Evolutionary conservation across 2,797 vertebrate genomes (phyloP).

Genomic region (Mionectes olivaceus): DNA sequence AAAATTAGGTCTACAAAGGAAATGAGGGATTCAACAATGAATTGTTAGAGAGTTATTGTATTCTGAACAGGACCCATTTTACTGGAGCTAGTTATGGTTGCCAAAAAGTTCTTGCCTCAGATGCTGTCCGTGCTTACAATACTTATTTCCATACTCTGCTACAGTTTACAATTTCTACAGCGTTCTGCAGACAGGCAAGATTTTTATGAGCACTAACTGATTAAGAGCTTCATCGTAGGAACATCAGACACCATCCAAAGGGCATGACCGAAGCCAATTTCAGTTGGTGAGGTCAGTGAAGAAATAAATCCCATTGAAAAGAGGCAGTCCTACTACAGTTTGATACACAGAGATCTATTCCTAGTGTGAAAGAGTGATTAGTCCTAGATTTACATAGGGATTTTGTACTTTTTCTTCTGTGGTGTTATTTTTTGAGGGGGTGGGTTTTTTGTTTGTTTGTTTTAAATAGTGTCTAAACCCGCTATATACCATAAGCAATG

Average conservation of each 20-base stretch:
- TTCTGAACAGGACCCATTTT: constrained; percentile 60
- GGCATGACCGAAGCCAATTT: not conserved
- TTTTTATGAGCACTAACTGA: not conserved
- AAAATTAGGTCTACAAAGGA: constrained; percentile 55
- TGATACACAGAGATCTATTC: not conserved
- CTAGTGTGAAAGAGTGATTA: not conserved
- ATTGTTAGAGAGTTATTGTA: constrained; percentile 36
- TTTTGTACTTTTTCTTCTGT: not conserved
- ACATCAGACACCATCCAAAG: not conserved
- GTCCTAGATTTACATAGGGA: not conserved
- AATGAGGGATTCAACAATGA: constrained; percentile 6
- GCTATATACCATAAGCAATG: not conserved
- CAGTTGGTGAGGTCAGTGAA: not conserved
- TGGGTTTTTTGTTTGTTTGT: not conserved
- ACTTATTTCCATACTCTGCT: constrained; percentile 46
- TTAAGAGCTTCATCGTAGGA: not conserved
- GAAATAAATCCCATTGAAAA: not conserved
- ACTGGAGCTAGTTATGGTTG: constrained; percentile 34
- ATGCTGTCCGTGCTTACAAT: constrained; percentile 62
- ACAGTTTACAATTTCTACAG: not conserved
- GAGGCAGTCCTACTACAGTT: not conserved
- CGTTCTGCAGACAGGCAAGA: not conserved
- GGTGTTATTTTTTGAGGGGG: too few species aligned
- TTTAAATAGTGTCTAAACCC: not conserved
- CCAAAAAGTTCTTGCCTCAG: constrained; percentile 68